Conservation (phyloP, 2,113 vertebrate genomes). For the Tenebrosternarchus preto region DNA sequence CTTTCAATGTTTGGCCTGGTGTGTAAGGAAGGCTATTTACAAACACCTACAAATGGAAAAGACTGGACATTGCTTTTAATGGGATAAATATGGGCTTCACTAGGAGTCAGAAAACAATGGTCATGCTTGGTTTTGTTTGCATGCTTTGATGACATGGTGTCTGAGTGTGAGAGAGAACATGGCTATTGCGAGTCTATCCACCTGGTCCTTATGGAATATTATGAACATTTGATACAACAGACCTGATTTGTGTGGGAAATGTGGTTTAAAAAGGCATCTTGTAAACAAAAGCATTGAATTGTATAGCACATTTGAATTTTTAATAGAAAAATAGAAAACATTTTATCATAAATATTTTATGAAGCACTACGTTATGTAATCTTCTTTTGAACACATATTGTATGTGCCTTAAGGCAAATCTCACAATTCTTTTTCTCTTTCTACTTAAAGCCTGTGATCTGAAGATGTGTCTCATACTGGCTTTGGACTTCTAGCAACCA, state of each 20-base stretch:
- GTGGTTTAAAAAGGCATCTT: neutral
- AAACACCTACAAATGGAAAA: neutral
- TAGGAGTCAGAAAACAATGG: neutral
- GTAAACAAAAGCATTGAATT: neutral
- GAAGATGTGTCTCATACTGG: conserved; percentile 9
- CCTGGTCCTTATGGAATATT: conserved; percentile 3
- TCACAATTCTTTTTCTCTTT: neutral
- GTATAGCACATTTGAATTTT: neutral
- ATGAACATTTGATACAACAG: neutral
- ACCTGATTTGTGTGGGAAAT: neutral
- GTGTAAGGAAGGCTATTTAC: too few relatives aligned
- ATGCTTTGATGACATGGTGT: neutral
- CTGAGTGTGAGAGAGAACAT: neutral
- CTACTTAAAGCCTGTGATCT: conserved; percentile 4
- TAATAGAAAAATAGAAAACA: too few relatives aligned
- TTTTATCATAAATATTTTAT: neutral
- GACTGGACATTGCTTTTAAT: neutral
- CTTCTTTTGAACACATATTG: neutral
- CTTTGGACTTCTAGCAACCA: neutral
- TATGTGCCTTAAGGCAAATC: neutral
- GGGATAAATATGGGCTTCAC: neutral
- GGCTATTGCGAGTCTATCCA: neutral
- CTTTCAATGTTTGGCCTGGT: neutral
- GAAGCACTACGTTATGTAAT: neutral
- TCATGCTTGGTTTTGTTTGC: neutral